A percentile compares a stretch with the other conserved stretches of the same genome.
Evolutionary conservation across 2,888 invertebrate species (phyloP).

Genomic region (Clistopyga incitator): DNA sequence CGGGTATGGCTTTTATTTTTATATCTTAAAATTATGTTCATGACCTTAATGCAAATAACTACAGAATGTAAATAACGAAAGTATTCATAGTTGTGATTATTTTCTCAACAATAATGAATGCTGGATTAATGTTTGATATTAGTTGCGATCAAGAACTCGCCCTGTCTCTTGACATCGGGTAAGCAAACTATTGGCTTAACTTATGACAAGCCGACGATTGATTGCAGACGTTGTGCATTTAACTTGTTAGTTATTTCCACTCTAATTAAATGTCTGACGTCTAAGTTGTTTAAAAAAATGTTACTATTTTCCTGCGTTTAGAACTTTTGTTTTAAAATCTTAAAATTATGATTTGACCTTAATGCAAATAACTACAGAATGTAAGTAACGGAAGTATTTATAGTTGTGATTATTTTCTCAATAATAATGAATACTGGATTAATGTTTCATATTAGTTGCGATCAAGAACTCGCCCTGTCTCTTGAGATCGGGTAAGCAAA

Average conservation of each 20-base stretch:
- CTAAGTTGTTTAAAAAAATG: no score
- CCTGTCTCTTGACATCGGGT: not conserved
- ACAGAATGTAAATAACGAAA: not conserved
- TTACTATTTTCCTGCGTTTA: no score
- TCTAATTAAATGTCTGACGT: no score
- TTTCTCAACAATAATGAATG: not conserved
- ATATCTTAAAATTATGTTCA: no score
- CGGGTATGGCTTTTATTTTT: no score
- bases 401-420: not conserved
- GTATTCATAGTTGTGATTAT: not conserved
- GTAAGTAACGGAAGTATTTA: not conserved
- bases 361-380: not conserved
- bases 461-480: not conserved
- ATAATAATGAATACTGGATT: not conserved
- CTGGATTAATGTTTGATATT: not conserved
- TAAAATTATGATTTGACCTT: not conserved
- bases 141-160: not conserved
- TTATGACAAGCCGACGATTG: conserved; percentile 10
- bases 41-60: not conserved
- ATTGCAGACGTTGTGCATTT: no score
- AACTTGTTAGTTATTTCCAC: no score
- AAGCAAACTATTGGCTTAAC: conserved; percentile 25
- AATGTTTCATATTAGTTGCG: not conserved
- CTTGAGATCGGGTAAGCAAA: conserved; percentile 8
- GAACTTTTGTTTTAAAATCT: no score